phyloP scores from a whole-genome alignment of 2,113 vertebrate genomes.

The Sphyrna mokarran region DNA sequence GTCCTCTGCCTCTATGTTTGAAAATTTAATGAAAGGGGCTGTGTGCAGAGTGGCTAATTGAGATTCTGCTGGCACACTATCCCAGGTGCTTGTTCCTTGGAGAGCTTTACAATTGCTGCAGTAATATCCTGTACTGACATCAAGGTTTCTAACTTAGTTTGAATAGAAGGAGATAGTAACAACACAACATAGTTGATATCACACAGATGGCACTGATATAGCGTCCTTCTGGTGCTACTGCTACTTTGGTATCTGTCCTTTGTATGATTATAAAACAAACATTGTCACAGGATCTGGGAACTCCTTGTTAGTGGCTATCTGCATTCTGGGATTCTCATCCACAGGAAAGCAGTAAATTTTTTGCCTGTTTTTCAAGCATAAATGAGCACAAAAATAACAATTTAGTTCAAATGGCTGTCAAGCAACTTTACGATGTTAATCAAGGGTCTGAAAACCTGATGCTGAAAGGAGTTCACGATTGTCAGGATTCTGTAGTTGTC shows the following conservation, averaged over 20 bases:
- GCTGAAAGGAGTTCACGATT: neutral
- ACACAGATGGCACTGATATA: neutral
- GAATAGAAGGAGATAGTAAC: neutral
- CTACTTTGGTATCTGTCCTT: neutral
- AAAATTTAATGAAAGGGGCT: slow-evolving; percentile 9
- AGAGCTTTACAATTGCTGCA: neutral
- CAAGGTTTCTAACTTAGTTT: neutral
- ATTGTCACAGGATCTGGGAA: neutral
- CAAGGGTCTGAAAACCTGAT: neutral
- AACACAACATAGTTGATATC: neutral
- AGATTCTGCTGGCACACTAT: slow-evolving; percentile 1
- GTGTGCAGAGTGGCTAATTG: slow-evolving; percentile 14
- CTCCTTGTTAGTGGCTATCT: neutral
- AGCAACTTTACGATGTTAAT: neutral
- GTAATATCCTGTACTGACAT: slow-evolving; percentile 15
- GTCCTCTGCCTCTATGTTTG: neutral
- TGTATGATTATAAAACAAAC: neutral
- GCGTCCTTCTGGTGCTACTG: neutral
- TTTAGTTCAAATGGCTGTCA: neutral
- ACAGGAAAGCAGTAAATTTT: neutral
- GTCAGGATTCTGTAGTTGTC: neutral
- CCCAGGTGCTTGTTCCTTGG: neutral
- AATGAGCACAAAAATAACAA: neutral
- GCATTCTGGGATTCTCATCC: neutral
- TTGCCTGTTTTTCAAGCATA: neutral